These are phyloP conservation scores for Pelusios castaneus DNA, from an alignment of 2,113 vertebrate genomes.

Conservation along the genomic window DNA sequence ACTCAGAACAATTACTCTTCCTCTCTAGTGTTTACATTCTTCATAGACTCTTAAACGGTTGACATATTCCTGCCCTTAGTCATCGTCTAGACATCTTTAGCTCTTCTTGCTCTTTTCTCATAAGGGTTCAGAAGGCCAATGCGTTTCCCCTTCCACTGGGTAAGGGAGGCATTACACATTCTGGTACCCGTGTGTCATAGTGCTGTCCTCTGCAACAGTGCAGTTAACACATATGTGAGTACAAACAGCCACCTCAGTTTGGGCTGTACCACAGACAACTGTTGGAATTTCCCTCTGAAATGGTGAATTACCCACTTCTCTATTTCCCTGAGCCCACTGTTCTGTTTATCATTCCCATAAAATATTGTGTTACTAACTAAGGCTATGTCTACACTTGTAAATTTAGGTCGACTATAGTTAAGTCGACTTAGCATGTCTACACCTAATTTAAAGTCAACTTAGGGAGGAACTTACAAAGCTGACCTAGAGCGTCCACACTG, in stretches of 20 bases:
- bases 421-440: no score
- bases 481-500: no score
- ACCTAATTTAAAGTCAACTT: no score
- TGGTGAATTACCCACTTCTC: accelerated
- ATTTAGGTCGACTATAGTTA: no score
- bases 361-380: background rate
- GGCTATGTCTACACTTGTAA: no score
- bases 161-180: background rate
- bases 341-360: accelerated
- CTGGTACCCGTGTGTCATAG: background rate
- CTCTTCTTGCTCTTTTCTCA: background rate
- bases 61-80: conserved; percentile 48
- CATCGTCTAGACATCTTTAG: conserved; percentile 54
- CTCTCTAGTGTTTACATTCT: conserved; percentile 43
- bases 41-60: conserved; percentile 59
- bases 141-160: conserved; percentile 50
- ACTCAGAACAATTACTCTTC: background rate
- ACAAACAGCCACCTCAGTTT: background rate
- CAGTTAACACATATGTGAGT: background rate
- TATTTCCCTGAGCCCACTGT: accelerated
- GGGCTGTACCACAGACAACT: background rate
- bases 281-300: background rate
- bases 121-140: background rate
- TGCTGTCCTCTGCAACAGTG: background rate
- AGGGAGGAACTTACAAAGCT: no score